These are phyloP conservation scores for Diloba caeruleocephala DNA, from an alignment of 2,888 invertebrate genomes.

Conservation along the genomic window DNA sequence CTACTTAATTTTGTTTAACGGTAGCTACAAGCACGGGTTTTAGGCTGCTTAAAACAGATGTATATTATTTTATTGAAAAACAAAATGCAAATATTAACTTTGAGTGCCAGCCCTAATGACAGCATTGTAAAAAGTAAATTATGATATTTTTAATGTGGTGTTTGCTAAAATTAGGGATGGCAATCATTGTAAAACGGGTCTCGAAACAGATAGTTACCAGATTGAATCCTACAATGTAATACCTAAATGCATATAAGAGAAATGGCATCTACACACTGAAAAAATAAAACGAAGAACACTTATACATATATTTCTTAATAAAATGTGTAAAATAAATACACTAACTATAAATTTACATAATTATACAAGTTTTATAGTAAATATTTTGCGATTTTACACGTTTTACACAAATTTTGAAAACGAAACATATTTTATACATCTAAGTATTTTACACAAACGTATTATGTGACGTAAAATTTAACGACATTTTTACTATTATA, in stretches of 20 bases:
- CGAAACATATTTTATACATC: constrained; percentile 3
- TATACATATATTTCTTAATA: constrained; percentile 14
- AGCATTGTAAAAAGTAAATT: constrained; percentile 28
- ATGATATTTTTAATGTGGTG: constrained; percentile 49
- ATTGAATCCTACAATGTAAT: constrained; percentile 78
- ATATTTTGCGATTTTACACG: constrained; percentile 5
- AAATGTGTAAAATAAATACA: constrained; percentile 12
- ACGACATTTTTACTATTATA: neutral
- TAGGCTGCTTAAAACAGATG: constrained; percentile 74
- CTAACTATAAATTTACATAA: constrained; percentile 22
- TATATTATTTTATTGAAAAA: constrained; percentile 59
- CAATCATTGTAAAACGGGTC: constrained; percentile 79
- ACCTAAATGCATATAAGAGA: constrained; percentile 57
- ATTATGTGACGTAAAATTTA: constrained; percentile 30
- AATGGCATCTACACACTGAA: constrained; percentile 62
- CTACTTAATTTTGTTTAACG: constrained; percentile 73
- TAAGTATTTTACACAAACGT: constrained; percentile 14
- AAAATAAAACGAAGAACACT: constrained; percentile 1
- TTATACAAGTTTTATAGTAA: constrained; percentile 39
- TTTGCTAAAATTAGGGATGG: constrained; percentile 62
- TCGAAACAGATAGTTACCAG: constrained; percentile 86
- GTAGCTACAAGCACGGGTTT: constrained; percentile 77
- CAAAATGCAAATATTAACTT: constrained; percentile 43
- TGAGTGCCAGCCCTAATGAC: constrained; percentile 65
- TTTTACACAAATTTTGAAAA: constrained; percentile 6